Conservation (phyloP, 2,113 vertebrate genomes). For the Cryptomyrus ogoouensis region DNA sequence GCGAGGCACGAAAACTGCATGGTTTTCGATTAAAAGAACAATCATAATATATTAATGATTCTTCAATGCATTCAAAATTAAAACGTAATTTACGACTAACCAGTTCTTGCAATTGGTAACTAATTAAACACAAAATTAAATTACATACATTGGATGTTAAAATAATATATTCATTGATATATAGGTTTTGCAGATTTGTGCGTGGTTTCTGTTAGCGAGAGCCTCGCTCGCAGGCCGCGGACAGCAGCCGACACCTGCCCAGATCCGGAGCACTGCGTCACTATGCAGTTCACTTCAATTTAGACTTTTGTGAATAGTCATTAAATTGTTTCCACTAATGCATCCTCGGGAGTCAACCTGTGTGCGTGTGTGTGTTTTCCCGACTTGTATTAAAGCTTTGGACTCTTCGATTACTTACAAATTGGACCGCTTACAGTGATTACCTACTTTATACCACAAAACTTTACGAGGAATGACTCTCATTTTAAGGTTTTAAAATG, state of each 20-base stretch:
- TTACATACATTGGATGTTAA: neutral
- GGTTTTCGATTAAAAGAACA: neutral
- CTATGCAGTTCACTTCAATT: neutral
- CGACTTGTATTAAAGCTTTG: neutral
- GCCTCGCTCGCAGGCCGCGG: neutral
- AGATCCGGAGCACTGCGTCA: neutral
- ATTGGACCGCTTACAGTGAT: neutral
- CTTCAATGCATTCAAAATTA: neutral
- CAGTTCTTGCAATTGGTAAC: neutral
- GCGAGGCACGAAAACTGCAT: neutral
- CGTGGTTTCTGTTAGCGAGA: neutral
- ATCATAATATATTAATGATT: neutral
- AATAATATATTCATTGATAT: neutral
- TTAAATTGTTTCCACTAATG: neutral
- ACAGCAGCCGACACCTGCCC: neutral
- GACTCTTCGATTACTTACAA: neutral
- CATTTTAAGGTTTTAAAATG: neutral
- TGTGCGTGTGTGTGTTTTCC: neutral
- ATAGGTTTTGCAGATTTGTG: neutral
- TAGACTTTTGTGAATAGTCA: neutral
- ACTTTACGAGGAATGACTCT: neutral
- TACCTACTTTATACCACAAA: neutral
- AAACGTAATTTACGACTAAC: neutral
- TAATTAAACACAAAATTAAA: neutral
- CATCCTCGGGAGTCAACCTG: neutral